Conservation (phyloP, 2,888 invertebrate species). For the Drosophila anomalata region DNA sequence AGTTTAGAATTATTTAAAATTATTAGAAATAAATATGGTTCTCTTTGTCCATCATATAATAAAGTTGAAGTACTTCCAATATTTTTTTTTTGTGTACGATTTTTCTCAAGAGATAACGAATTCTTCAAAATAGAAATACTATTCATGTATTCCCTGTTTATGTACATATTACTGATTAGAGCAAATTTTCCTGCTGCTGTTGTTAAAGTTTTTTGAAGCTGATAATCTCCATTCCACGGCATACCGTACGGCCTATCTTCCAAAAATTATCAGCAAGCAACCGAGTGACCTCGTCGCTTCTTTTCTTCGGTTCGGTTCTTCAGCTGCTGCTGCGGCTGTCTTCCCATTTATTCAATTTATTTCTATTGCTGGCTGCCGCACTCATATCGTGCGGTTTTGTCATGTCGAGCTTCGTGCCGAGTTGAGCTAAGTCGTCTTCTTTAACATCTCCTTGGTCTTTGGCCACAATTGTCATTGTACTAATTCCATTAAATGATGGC, state of each 20-base stretch:
- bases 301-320: constrained; percentile 25
- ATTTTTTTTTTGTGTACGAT: neutral
- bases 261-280: constrained; percentile 69
- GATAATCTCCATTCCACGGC: constrained; percentile 64
- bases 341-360: constrained; percentile 75
- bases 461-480: constrained; percentile 78
- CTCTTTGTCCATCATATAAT: too few relatives aligned
- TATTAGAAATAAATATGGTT: too few relatives aligned
- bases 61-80: neutral
- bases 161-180: neutral
- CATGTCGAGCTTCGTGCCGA: constrained; percentile 44
- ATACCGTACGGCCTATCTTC: constrained; percentile 68
- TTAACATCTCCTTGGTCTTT: constrained; percentile 65
- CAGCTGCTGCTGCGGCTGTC: constrained; percentile 35
- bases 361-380: constrained; percentile 60
- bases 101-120: neutral
- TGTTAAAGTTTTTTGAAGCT: constrained; percentile 19
- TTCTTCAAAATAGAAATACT: neutral
- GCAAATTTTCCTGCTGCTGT: neutral
- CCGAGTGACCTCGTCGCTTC: constrained; percentile 62
- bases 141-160: neutral
- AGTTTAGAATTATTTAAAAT: neutral
- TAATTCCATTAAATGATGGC: constrained; percentile 74
- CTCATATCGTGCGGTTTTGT: constrained; percentile 31
- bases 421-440: constrained; percentile 44